Base-by-base conservation (phyloP, 2,888 invertebrate genomes). In the Athetis lepigone region DNA sequence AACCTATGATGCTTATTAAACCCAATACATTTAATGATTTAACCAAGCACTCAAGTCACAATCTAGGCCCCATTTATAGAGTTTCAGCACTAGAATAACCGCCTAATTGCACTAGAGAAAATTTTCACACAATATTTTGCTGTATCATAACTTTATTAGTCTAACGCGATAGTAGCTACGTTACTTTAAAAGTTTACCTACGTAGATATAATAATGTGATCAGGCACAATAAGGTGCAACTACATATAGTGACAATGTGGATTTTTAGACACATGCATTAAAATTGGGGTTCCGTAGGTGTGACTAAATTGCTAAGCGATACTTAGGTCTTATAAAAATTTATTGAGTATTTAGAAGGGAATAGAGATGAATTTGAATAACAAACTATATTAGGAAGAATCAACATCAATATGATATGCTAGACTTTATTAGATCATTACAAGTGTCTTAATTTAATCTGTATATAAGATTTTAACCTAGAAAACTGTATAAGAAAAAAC, bases 201-300 rank as follows among this genome's bases (percentile, higher is more conserved):
- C 4, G 4, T 33, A 33, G 13, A 13, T 33, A 13, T 33, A 33
- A 13, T n/a, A 18, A 39, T 16, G 43, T 67, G 37, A 36, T 57
- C 5, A 63, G 46, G 37, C 70, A 70, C 79, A 55, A 62, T 47
- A 23, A 65, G 62, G 81, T 80, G 81, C 80, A 68, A 64, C 60
- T 67, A 77, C 25, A 62, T 73, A 77, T 56, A 76, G 64, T 74
- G 62, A 62, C 25, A 56, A 57, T 45, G 51, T 61, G 51, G 42
- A 50, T 73, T 70, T 60, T 56, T 60, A 68, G 70, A 68, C 45
- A 70, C 82, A 83, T 81, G 83, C 82, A 81, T 43, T 27, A 1
- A 70, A 56, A 62, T 57, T 54, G 75, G 75, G 83, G 83, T 75
- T 74, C 83, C 81, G 83, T 77, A 74, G 73, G 70, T 63, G 58